A percentile compares a stretch with the other conserved stretches of the same genome.
Conservation (phyloP, 1,140 invertebrate genomes). For the Phymastichus coffea region DNA sequence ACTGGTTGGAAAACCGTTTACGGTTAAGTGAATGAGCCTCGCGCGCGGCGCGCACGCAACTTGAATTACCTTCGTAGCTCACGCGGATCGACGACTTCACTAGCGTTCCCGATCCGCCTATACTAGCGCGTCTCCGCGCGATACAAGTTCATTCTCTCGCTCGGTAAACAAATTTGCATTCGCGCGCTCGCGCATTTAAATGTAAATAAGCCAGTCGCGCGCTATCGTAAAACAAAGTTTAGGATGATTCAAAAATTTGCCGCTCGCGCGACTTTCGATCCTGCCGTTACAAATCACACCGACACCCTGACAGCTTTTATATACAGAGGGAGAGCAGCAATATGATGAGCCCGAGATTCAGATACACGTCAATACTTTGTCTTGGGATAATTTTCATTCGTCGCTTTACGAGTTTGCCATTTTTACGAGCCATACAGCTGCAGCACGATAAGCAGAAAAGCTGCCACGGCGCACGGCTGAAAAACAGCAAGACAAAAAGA, state of each 20-base stretch:
- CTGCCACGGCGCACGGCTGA: too few relatives aligned
- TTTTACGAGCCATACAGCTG: constrained; percentile 8
- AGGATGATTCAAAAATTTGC: too few relatives aligned
- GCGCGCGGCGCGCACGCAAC: constrained; percentile 19
- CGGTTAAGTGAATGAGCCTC: constrained; percentile 23
- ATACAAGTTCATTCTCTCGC: too few relatives aligned
- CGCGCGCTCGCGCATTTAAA: too few relatives aligned
- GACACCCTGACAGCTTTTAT: too few relatives aligned
- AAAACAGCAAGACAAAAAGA: not conserved
- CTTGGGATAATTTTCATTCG: constrained; percentile 14
- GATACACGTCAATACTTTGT: constrained; percentile 11
- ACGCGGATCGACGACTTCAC: not conserved
- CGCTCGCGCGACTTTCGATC: too few relatives aligned
- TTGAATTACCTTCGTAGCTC: constrained; percentile 26
- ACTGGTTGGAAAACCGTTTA: constrained; percentile 31
- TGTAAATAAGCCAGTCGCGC: too few relatives aligned
- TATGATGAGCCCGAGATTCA: not conserved
- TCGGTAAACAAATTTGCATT: too few relatives aligned
- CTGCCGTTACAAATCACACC: too few relatives aligned
- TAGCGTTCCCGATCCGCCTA: not conserved
- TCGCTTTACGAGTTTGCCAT: constrained; percentile 1
- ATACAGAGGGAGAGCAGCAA: too few relatives aligned
- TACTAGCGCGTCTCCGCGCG: too few relatives aligned
- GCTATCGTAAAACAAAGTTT: too few relatives aligned
- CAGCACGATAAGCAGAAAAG: not conserved